Conservation (phyloP, 2,113 vertebrate genomes). For the Podilymbus podiceps region DNA sequence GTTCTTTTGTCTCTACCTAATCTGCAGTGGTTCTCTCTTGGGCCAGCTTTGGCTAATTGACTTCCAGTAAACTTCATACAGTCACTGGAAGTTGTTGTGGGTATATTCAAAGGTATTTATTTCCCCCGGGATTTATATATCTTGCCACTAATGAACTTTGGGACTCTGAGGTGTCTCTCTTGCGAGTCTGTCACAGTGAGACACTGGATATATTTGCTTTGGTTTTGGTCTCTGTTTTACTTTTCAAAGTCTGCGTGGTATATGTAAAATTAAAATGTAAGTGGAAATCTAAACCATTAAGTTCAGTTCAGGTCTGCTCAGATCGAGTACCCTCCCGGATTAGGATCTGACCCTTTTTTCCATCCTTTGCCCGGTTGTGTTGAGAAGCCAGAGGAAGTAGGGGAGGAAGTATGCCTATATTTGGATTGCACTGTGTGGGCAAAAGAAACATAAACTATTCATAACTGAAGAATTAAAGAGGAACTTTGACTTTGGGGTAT, state of each 20-base stretch:
- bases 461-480: background rate
- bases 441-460: background rate
- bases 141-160: background rate
- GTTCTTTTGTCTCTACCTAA: background rate
- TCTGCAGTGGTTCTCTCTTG: background rate
- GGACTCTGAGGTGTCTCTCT: background rate
- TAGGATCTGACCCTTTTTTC: background rate
- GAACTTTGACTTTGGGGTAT: background rate
- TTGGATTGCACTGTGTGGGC: background rate
- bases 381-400: background rate
- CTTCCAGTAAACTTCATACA: background rate
- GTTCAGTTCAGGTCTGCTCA: background rate
- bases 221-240: background rate
- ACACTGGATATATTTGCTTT: background rate
- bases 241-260: fast-evolving
- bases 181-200: background rate
- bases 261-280: background rate
- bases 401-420: background rate
- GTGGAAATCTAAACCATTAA: fast-evolving
- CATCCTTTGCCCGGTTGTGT: background rate
- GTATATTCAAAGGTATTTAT: background rate
- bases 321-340: fast-evolving
- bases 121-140: background rate
- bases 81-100: background rate
- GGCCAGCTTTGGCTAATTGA: background rate